Evolutionary conservation across 1,140 invertebrate species (phyloP), one percentile per base, ranked within the genome.

Genomic region (Psix sp.): DNA sequence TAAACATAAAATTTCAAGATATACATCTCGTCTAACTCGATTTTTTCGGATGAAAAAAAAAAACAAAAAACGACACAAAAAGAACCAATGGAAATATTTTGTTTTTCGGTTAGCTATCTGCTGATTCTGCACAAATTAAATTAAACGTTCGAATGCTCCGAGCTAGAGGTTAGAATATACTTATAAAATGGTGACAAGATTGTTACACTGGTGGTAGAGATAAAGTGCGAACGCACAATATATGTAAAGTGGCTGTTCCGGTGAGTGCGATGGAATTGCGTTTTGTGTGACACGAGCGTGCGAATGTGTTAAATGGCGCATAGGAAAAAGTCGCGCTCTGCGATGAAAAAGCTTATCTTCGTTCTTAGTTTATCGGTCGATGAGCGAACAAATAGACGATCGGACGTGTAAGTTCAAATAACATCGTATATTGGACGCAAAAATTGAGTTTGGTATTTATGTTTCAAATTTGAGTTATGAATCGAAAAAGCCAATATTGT

Each of bases 361-460:
- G 46, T 17, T 56, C 38, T 38, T 10, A 42, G 38, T 15, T 36
- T 16, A 48, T 49, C 42, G 62, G 43, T 66, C 51, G 62, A 66
- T 57, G 49, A n/a, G 20, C 13, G 38, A 24, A 20, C 14, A 16
- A 7, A 40, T 11, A 14, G 15, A 31, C 17, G 46, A 5, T 15
- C 33, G 24, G 29, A 0, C 45, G 46, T 52, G 36, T 29, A 5
- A 33, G 60, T 46, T 57, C 43, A 49, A 67, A 57, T 57, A 67
- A 51, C 42, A 51, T 48, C 26, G 33, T 7, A n/a, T n/a, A n/a
- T n/a, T n/a, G n/a, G n/a, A 17, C 42, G 35, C 20, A 33, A 21
- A 66, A 66, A 56, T 56, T 56, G 62, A 56, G 62, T 66, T 57
- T 42, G 35, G 43, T 57, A 51, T 66, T 66, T 66, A 56, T 33